phyloP scores from a whole-genome alignment of 2,888 invertebrate species.

The Eudiplozoon nipponicum region DNA sequence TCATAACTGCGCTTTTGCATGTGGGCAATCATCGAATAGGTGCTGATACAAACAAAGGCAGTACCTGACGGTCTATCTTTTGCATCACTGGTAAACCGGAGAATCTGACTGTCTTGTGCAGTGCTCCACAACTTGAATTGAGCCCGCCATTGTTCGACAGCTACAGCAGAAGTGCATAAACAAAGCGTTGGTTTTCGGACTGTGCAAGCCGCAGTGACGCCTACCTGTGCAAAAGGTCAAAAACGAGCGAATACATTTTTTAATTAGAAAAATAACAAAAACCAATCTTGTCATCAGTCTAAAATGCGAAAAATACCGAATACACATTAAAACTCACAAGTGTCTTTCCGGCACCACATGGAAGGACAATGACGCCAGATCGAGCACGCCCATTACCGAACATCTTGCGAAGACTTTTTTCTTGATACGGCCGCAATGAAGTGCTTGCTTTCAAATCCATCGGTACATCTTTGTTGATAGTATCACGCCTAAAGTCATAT shows the following conservation, averaged over 20 bases:
- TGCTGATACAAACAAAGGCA: conserved; percentile 36
- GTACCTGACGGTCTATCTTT: conserved; percentile 55
- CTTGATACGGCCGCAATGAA: conserved; percentile 76
- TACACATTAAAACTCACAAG: too few relatives aligned
- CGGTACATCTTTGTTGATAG: conserved; percentile 71
- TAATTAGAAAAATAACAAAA: too few relatives aligned
- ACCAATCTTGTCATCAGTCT: too few relatives aligned
- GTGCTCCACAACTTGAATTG: conserved; percentile 97
- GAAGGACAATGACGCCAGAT: conserved; percentile 68
- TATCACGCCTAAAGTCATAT: conserved; percentile 86
- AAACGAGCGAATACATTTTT: too few relatives aligned
- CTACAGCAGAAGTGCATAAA: conserved; percentile 76
- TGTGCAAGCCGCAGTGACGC: conserved; percentile 96
- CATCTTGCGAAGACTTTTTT: conserved; percentile 91
- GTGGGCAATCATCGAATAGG: conserved; percentile 97
- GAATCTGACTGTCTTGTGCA: conserved; percentile 83
- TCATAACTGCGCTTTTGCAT: conserved; percentile 86
- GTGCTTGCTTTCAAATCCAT: conserved; percentile 56
- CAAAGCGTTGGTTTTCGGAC: conserved; percentile 73
- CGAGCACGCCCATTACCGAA: conserved; percentile 85
- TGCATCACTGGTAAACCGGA: conserved; percentile 84
- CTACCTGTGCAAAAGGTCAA: too few relatives aligned
- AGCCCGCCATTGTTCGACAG: conserved; percentile 96
- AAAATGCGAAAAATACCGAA: too few relatives aligned
- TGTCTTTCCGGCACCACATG: conserved; percentile 39